phyloP scores from a whole-genome alignment of 2,113 vertebrate species.

The Vanacampus margaritifer region DNA sequence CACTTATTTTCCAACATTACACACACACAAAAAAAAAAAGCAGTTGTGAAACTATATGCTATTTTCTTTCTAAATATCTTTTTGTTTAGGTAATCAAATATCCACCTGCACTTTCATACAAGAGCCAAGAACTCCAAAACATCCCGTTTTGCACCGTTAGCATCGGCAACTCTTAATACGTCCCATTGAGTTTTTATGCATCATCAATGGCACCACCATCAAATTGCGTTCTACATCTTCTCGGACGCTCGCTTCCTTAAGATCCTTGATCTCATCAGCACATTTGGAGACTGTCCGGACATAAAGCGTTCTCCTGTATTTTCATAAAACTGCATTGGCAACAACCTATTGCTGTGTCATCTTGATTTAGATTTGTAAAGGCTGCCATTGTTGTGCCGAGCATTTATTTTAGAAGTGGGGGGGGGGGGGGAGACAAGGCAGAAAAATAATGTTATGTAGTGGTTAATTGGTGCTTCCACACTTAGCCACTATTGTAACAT shows the following conservation, averaged over 20 bases:
- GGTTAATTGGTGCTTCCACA: neutral
- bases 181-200: slow-evolving; percentile 15
- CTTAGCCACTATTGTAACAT: too few relatives aligned
- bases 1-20: neutral
- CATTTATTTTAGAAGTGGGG: neutral
- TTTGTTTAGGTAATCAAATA: too few relatives aligned
- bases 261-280: slow-evolving; percentile 54
- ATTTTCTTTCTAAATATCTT: too few relatives aligned
- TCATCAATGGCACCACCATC: slow-evolving; percentile 10
- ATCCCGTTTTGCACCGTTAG: neutral
- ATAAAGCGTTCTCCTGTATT: slow-evolving; percentile 25
- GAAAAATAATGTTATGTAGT: neutral
- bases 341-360: slow-evolving; percentile 23
- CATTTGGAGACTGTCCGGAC: slow-evolving; percentile 48
- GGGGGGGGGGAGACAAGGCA: neutral
- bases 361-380: slow-evolving; percentile 16
- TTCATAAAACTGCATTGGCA: slow-evolving; percentile 33
- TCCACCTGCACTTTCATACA: neutral
- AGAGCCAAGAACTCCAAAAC: neutral
- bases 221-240: slow-evolving; percentile 21
- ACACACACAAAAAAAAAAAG: too few relatives aligned
- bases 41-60: too few relatives aligned
- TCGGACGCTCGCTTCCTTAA: slow-evolving; percentile 20
- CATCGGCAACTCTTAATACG: slow-evolving; percentile 18
- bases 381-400: slow-evolving; percentile 8